Base-by-base conservation (phyloP, 53 echinoderm and acorn worm genomes). In the Zoroaster sp. region DNA sequence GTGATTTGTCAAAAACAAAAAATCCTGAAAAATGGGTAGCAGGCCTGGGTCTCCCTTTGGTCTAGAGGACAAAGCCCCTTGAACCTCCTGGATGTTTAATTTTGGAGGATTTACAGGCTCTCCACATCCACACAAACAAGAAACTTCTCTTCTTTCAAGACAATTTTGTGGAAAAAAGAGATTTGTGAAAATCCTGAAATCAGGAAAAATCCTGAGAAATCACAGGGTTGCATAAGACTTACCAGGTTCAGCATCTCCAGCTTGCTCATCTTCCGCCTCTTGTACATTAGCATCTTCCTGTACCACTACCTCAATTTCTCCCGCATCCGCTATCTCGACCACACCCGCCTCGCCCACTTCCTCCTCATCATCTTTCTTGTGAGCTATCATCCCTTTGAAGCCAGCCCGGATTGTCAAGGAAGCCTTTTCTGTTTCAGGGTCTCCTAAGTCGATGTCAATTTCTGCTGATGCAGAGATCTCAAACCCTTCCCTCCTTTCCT, bases 401-500 rank as follows among this genome's bases (percentile, higher is more conserved):
- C 91, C 69, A 6, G 83, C 83, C 55, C 92, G 90, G 75, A 94
- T 94, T 75, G 46, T 88, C 83, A 91, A 70, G 70, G 91, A 91
- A 35, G 94, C 94, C 47, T 88, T 83, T 70, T 83, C 88, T 0
- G 88, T 88, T 55, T 91, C 91, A 8, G 91, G 85, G 37, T 87
- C 91, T 12, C 90, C 93, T 9, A 93, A 82, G 88, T 93, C 93
- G 70, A 93, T 93, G 86, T 90, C 93, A n/a, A 91, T 87, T 70
- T 87, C 90, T 40, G 80, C 92, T 17, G 72, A 80, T 12, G 63
- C 88, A 17, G 36, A 25, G 78, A 71, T 17, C 12, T 63, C 54
- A 3, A 73, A 30, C 31, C 23, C 10, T 5, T 67, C 77, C 21
- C 55, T 34, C 33, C 66, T 67, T 40, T 86, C 91, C 74, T 85